A percentile compares a stretch with the other conserved stretches of the same genome.
Conservation (phyloP, 1,140 invertebrate genomes). For the Agrypnia vestita region DNA sequence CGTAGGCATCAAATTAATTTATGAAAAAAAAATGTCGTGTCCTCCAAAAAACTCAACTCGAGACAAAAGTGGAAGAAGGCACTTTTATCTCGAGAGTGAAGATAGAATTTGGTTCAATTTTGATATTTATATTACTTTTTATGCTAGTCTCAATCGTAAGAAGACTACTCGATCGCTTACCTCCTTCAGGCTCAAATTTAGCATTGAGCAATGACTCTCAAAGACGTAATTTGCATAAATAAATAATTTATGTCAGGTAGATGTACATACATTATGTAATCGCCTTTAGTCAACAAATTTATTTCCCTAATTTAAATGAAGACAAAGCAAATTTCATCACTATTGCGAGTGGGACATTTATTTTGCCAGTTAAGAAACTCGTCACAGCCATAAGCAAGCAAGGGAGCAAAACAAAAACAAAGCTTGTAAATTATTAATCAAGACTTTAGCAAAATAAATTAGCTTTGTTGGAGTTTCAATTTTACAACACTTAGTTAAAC, state of each 20-base stretch:
- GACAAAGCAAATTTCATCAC: slow-evolving; percentile 44
- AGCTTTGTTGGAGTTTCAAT: slow-evolving; percentile 30
- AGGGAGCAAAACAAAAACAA: slow-evolving; percentile 35
- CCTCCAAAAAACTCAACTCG: too few relatives aligned
- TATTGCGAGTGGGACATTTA: slow-evolving; percentile 34
- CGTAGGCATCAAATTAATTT: too few relatives aligned
- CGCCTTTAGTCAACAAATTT: slow-evolving; percentile 37
- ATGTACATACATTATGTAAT: slow-evolving; percentile 40
- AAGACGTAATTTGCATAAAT: background rate
- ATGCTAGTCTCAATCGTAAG: too few relatives aligned
- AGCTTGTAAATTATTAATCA: slow-evolving; percentile 41
- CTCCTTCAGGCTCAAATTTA: too few relatives aligned
- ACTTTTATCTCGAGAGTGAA: too few relatives aligned
- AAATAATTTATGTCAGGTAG: slow-evolving; percentile 13
- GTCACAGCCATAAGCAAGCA: slow-evolving; percentile 26
- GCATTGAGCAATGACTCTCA: too few relatives aligned
- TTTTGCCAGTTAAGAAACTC: slow-evolving; percentile 45
- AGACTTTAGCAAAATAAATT: slow-evolving; percentile 21
- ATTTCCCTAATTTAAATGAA: slow-evolving; percentile 39
- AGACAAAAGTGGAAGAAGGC: too few relatives aligned
- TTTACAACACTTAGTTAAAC: slow-evolving; percentile 6
- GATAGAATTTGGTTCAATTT: too few relatives aligned
- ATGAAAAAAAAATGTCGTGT: too few relatives aligned
- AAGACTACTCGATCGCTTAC: too few relatives aligned
- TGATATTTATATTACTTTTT: too few relatives aligned